Evolutionary conservation across 2,888 invertebrate genomes (phyloP).

Genomic region (Cerceris rybyensis): DNA sequence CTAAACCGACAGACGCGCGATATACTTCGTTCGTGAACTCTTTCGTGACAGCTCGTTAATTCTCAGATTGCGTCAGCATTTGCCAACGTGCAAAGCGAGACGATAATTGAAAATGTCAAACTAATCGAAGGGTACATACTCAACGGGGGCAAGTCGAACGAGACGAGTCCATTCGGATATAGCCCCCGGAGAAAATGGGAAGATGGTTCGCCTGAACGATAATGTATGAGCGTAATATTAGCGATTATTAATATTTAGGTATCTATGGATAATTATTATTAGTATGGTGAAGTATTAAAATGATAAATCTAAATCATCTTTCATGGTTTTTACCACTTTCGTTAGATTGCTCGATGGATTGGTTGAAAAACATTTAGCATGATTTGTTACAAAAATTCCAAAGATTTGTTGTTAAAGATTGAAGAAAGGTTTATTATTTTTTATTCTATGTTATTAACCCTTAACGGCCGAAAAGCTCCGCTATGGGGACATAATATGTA

Average conservation of each 20-base stretch:
- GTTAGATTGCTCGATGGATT: too few species aligned
- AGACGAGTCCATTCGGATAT: slow-evolving; percentile 1
- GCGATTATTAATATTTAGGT: background rate
- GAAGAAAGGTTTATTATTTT: too few species aligned
- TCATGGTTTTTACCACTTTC: too few species aligned
- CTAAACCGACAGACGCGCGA: slow-evolving; percentile 14
- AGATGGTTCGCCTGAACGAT: background rate
- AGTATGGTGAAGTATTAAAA: too few species aligned
- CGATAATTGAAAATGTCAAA: slow-evolving; percentile 65
- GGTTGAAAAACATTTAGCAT: too few species aligned
- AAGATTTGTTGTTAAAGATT: too few species aligned
- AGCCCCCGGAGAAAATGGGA: background rate
- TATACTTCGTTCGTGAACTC: slow-evolving; percentile 48
- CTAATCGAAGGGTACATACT: slow-evolving; percentile 49
- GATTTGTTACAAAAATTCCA: too few species aligned
- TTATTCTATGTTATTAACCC: too few species aligned
- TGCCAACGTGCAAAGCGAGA: slow-evolving; percentile 19
- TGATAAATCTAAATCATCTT: too few species aligned
- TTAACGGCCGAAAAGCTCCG: too few species aligned
- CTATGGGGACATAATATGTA: too few species aligned
- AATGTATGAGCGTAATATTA: background rate
- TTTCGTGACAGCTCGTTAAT: slow-evolving; percentile 65
- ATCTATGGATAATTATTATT: background rate
- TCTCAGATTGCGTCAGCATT: slow-evolving; percentile 47
- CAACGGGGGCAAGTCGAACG: slow-evolving; percentile 27